A percentile compares a stretch with the other conserved stretches of the same genome.
Conservation (phyloP, 2,797 vertebrate species). For the Hephaestus fuliginosus region DNA sequence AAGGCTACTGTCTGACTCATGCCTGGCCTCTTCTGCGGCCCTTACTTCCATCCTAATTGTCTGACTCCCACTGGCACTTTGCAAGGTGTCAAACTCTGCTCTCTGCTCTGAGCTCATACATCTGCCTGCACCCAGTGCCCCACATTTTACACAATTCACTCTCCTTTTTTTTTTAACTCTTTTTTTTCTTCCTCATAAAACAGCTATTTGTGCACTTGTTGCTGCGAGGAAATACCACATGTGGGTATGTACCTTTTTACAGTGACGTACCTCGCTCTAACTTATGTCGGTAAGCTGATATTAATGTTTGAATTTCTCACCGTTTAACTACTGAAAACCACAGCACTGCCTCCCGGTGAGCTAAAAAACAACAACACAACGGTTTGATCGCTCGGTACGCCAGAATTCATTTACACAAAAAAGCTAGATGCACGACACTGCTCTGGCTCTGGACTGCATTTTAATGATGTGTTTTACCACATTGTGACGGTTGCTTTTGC, state of each 20-base stretch:
- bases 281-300: not conserved
- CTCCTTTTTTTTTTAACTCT: slow-evolving; percentile 5
- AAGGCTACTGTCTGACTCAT: slow-evolving; percentile 69
- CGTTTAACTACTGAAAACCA: not conserved
- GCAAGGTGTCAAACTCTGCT: slow-evolving; percentile 53
- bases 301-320: slow-evolving; percentile 1
- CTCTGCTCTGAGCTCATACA: slow-evolving; percentile 38
- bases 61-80: slow-evolving; percentile 75
- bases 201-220: slow-evolving; percentile 6
- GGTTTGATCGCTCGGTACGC: slow-evolving; percentile 14
- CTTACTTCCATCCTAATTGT: slow-evolving; percentile 71
- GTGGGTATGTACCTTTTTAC: slow-evolving; percentile 3
- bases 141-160: slow-evolving; percentile 48
- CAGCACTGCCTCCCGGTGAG: not conserved
- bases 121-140: slow-evolving; percentile 29
- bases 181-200: not conserved
- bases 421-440: slow-evolving; percentile 16
- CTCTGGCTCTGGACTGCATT: slow-evolving; percentile 32
- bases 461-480: slow-evolving; percentile 52
- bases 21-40: slow-evolving; percentile 56
- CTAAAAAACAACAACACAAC: slow-evolving; percentile 20
- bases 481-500: slow-evolving; percentile 25
- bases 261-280: not conserved
- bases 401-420: slow-evolving; percentile 14
- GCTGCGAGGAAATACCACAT: slow-evolving; percentile 5